Base-by-base conservation (phyloP, 53 echinoderm and acorn worm genomes). In the Holothuria scabra region DNA sequence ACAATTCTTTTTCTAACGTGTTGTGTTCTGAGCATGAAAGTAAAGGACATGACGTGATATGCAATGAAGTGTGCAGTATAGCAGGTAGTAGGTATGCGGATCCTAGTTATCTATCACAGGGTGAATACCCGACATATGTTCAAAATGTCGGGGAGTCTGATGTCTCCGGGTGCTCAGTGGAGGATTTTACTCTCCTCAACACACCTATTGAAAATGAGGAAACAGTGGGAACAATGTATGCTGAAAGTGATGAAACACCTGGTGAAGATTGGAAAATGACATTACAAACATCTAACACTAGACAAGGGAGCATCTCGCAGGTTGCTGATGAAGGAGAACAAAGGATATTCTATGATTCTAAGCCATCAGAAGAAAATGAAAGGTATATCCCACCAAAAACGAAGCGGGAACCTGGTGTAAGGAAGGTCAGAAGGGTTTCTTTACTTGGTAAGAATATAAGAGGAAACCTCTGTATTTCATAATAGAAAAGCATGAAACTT, bases 201-300 rank as follows among this genome's bases (percentile, higher is more conserved):
- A 94, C 87, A 22, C 94, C 97, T 18, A 84, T 94, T 6, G 87
- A 83, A 41, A 85, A 88, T 44, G 60, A 86, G 16, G 87, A 90
- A 26, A 61, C 82, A 55, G 87, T 92, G 12, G 97, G 97, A 4
- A 84, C 33, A 19, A 56, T 84, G 14, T 59, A 59, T 11, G 28
- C 69, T 41, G 32, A 60, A 64, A 10, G 22, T 29, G 24, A 20
- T 79, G 52, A 85, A 88, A 74, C 74, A 74, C 62, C 83, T 80
- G 22, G 64, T 48, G 52, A 52, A 52, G 52, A 52, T 1, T 52
- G 52, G 52, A 18, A 52, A 1, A 9, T 18, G 52, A 0, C 14
- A 18, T 14, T 52, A 52, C 14, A 1, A 5, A 13, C 48, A 10
- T 13, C 52, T 2, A 14, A 52, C 14, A 18, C 16, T 18, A 8